Base-by-base conservation (phyloP, 2,113 vertebrate species). In the Petrocephalus zakoni region DNA sequence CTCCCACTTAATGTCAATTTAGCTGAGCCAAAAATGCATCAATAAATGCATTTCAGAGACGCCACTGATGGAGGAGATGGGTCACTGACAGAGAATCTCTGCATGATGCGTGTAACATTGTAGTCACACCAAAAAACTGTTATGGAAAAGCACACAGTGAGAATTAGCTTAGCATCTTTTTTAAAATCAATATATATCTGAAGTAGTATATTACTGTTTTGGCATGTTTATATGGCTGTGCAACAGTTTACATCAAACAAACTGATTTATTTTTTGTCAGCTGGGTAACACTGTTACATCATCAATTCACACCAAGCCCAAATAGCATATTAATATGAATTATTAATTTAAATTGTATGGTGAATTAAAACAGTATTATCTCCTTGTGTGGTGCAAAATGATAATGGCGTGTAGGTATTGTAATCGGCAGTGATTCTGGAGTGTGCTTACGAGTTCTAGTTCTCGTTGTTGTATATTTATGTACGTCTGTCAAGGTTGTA, bases 1-100 rank as follows among this genome's bases (percentile, higher is more conserved):
- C 72, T 78, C 37, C 72, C 72, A 78, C 72, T 78, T 78, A 78
- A 78, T 78, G 72, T 78, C 72, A 78, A 78, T 78, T 78, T 78
- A 78, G 34, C 34, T 34, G 34, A 42, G 15, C 29, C 34, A 78
- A 19, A 78, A 78, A 78, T 78, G 34, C 34, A 42, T 42, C 34
- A 78, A 78, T 78, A 78, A 78, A 78, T 42, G 5, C n/a, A 34
- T 42, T 55, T 55, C 2, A 55, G 53, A 55, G 53, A 13, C 17
- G 53, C 2, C 72, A 78, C 29, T 42, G 15, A 78, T n/a, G 15
- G 34, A 42, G 72, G 34, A 78, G 15, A 42, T 78, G 72, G 34
- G 72, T 42, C 37, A 4, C 34, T 4, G 34, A 7, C 29, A 78
- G 72, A 5, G 6, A n/a, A 78, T 42, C 17, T 42, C 29, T 42